These are phyloP conservation scores for Cerastis leucographa DNA, from an alignment of 2,888 invertebrate genomes.

Conservation along the genomic window DNA sequence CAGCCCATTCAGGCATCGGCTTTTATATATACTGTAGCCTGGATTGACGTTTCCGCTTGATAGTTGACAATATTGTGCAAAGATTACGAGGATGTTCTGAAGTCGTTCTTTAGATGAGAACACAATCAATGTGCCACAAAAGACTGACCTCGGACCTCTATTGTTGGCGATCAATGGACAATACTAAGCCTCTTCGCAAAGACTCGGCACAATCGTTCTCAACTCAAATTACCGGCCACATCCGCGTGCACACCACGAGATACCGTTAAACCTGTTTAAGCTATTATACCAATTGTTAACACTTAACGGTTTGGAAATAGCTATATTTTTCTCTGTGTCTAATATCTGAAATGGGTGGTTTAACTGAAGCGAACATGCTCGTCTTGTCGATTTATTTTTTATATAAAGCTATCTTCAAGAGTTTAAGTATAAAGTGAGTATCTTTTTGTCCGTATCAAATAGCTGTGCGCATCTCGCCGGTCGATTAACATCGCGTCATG, in stretches of 20 bases:
- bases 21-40: not conserved
- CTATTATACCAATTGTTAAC: conserved; percentile 74
- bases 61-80: conserved; percentile 61
- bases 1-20: no score
- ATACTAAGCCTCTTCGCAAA: conserved; percentile 70
- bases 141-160: conserved; percentile 81
- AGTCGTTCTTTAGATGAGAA: conserved; percentile 77
- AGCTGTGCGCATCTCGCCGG: conserved; percentile 75
- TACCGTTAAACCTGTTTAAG: conserved; percentile 78
- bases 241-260: conserved; percentile 75
- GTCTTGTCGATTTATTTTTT: conserved; percentile 1
- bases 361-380: conserved; percentile 1
- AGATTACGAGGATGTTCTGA: conserved; percentile 77
- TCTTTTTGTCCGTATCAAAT: conserved; percentile 64
- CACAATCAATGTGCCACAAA: conserved; percentile 80
- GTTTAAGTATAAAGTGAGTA: conserved; percentile 54
- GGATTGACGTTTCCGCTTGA: conserved; percentile 41
- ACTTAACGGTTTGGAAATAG: conserved; percentile 73
- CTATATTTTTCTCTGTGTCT: conserved; percentile 46
- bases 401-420: conserved; percentile 16
- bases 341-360: conserved; percentile 13
- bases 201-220: conserved; percentile 72
- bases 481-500: conserved; percentile 77
- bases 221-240: conserved; percentile 76
- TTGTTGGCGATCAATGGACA: conserved; percentile 79